Conservation (phyloP, 2,888 invertebrate genomes). For the Zeuzera pyrina region DNA sequence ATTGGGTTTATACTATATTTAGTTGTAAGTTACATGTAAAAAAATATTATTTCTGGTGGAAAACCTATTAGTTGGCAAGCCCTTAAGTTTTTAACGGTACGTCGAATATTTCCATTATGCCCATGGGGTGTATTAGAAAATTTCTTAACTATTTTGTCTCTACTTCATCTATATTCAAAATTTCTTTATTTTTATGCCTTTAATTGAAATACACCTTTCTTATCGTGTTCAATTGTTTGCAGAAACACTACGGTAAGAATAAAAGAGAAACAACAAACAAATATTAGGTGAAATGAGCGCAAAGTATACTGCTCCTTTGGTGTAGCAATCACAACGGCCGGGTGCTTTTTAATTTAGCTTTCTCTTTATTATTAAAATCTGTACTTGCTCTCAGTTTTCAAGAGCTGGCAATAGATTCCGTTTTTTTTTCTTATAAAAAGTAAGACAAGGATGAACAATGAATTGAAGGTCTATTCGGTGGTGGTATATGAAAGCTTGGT, state of each 20-base stretch:
- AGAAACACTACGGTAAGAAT: conserved; percentile 5
- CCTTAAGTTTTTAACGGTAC: no score
- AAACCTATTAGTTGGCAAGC: no score
- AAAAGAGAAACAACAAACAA: conserved; percentile 7
- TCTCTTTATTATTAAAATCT: conserved; percentile 62
- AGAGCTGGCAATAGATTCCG: conserved; percentile 42
- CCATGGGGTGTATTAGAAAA: no score
- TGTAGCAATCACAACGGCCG: conserved; percentile 43
- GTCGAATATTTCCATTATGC: no score
- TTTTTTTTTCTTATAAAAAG: conserved; percentile 8
- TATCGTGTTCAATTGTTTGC: conserved; percentile 4
- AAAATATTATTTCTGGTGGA: no score
- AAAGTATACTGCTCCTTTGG: conserved; percentile 32
- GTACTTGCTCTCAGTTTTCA: conserved; percentile 38
- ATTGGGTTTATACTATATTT: no score
- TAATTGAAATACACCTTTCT: no score
- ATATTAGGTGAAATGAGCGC: conserved; percentile 29
- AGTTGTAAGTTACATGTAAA: no score
- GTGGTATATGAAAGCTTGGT: no score
- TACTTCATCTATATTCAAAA: no score
- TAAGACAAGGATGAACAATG: background rate
- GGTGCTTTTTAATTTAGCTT: conserved; percentile 66
- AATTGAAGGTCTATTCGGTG: background rate
- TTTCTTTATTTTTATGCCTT: no score
- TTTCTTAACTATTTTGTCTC: no score